Evolutionary conservation across 2,888 invertebrate genomes (phyloP).

Genomic region (Chromoteleia sp.): DNA sequence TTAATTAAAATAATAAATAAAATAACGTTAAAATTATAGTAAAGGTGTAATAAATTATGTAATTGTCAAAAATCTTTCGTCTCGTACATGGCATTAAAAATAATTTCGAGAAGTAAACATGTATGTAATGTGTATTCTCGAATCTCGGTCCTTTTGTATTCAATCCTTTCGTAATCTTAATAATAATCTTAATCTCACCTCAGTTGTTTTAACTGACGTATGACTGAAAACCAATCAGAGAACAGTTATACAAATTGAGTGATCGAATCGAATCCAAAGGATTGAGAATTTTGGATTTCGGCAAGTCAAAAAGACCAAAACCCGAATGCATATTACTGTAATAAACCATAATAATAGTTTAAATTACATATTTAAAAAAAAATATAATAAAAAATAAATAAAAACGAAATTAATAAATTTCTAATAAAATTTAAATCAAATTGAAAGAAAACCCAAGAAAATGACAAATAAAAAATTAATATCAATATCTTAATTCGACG

Average conservation of each 20-base stretch:
- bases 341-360: constrained; percentile 11
- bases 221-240: no score
- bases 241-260: no score
- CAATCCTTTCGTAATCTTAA: no score
- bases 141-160: no score
- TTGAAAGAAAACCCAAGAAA: constrained; percentile 13
- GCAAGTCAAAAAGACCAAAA: no score
- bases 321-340: no score
- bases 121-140: background rate
- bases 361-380: background rate
- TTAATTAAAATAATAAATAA: background rate
- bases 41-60: constrained; percentile 9
- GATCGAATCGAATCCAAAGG: no score
- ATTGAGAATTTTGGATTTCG: no score
- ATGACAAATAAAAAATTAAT: constrained; percentile 12
- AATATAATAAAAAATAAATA: background rate
- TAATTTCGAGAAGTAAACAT: constrained; percentile 39
- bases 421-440: constrained; percentile 33
- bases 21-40: constrained; percentile 8
- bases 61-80: constrained; percentile 2
- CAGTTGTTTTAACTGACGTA: no score
- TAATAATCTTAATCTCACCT: no score
- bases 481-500: constrained; percentile 52
- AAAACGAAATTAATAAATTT: background rate
- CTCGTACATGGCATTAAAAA: constrained; percentile 46